These are phyloP conservation scores for Littorina saxatilis DNA, from an alignment of 1,140 invertebrate species.

Conservation along the genomic window DNA sequence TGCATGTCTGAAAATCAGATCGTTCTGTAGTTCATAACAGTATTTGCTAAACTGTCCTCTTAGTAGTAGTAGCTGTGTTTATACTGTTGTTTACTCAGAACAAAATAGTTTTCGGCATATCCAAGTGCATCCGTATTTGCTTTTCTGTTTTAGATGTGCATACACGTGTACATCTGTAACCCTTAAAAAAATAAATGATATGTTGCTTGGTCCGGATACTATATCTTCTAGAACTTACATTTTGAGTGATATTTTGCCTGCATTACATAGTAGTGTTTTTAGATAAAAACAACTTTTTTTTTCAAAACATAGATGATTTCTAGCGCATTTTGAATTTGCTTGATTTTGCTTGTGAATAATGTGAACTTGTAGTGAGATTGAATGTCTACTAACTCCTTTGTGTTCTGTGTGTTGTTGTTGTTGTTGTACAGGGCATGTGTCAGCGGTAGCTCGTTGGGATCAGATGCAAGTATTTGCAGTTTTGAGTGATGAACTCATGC, in stretches of 20 bases:
- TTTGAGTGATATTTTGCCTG: background rate
- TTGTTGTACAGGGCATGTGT: slow-evolving; percentile 2
- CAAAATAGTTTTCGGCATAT: background rate
- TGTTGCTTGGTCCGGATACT: too few species aligned
- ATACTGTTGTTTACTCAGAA: background rate
- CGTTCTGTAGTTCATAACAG: background rate
- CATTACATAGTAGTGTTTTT: background rate
- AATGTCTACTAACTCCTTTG: background rate
- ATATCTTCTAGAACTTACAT: too few species aligned
- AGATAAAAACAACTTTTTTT: too few species aligned
- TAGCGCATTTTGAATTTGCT: too few species aligned
- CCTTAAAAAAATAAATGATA: too few species aligned
- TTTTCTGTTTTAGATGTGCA: background rate
- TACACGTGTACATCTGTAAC: too few species aligned
- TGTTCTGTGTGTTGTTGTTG: background rate
- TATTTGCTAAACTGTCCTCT: background rate
- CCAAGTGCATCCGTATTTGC: background rate
- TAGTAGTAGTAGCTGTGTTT: background rate
- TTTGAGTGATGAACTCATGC: too few species aligned
- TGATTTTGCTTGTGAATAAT: too few species aligned
- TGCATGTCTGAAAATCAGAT: background rate
- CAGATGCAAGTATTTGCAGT: slow-evolving; percentile 5
- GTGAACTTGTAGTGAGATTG: background rate
- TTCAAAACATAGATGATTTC: too few species aligned
- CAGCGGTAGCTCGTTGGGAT: slow-evolving; percentile 1